Percentiles rank a stretch among this genome's conserved stretches.
These are phyloP conservation scores for Columba janthina DNA, from an alignment of 2,113 vertebrate genomes.

Conservation along the genomic window DNA sequence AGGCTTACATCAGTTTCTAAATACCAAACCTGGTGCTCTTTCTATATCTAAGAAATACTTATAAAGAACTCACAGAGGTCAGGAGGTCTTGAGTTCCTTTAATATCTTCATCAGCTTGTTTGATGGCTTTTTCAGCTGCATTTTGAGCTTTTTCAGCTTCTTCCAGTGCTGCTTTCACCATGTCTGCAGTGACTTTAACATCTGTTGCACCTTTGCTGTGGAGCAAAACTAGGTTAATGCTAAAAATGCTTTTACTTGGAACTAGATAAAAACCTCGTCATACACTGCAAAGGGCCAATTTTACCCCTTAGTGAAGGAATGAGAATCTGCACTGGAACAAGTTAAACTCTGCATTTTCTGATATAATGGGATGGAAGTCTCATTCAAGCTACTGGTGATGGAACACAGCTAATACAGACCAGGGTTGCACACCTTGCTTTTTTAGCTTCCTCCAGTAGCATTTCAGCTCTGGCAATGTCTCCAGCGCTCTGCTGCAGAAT, in stretches of 20 bases:
- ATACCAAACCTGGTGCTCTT: not conserved
- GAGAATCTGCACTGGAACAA: not conserved
- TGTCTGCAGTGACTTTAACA: slow-evolving; percentile 85
- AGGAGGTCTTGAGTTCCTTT: slow-evolving; percentile 88
- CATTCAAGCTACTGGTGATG: not conserved
- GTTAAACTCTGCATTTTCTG: not conserved
- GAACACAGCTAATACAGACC: not conserved
- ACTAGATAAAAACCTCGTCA: not conserved
- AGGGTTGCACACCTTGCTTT: slow-evolving; percentile 80
- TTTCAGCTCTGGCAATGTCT: slow-evolving; percentile 88
- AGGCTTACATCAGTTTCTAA: not conserved
- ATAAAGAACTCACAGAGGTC: slow-evolving; percentile 80
- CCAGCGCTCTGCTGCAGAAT: slow-evolving; percentile 90
- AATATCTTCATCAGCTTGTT: slow-evolving; percentile 89
- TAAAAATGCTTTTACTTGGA: not conserved
- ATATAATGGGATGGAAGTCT: not conserved
- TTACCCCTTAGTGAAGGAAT: not conserved
- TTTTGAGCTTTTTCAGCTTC: slow-evolving; percentile 89
- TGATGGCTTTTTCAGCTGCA: slow-evolving; percentile 86
- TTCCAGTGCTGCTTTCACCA: slow-evolving; percentile 87
- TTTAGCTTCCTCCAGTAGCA: slow-evolving; percentile 87
- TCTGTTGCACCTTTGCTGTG: slow-evolving; percentile 86
- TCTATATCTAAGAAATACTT: not conserved
- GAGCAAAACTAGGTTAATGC: not conserved
- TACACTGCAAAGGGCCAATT: not conserved